These are phyloP conservation scores for Parotocinclus haroldoi DNA, from an alignment of 2,797 vertebrate genomes.

Conservation along the genomic window DNA sequence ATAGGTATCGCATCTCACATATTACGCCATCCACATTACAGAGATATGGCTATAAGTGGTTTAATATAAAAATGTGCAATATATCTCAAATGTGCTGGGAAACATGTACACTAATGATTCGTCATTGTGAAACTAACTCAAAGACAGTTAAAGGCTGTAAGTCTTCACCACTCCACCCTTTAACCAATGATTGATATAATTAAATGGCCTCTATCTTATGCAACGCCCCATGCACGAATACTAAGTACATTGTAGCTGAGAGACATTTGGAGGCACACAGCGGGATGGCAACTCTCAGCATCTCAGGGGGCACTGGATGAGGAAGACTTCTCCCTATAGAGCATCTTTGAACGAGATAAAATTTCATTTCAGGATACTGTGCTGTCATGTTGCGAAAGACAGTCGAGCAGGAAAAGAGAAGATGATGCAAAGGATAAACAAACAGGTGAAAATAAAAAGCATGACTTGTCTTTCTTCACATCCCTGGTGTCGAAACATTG, in stretches of 20 bases:
- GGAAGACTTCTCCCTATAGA: slow-evolving; percentile 5
- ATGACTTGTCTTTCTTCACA: no score
- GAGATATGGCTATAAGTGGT: not conserved
- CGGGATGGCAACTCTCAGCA: not conserved
- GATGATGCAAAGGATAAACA: slow-evolving; percentile 2
- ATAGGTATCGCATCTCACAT: slow-evolving; percentile 42
- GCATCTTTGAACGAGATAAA: slow-evolving; percentile 22
- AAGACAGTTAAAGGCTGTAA: no score
- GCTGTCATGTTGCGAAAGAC: slow-evolving; percentile 5
- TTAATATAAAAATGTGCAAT: not conserved
- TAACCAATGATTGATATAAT: no score
- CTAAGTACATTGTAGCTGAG: not conserved
- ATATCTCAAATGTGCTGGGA: no score
- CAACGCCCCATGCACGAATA: no score
- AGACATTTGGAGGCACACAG: slow-evolving; percentile 26
- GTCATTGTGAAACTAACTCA: no score
- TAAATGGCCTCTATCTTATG: no score
- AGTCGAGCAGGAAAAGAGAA: slow-evolving; percentile 29
- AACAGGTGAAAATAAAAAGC: not conserved
- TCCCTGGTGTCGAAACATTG: no score
- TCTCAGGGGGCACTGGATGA: slow-evolving; percentile 14
- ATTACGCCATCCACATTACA: slow-evolving; percentile 10
- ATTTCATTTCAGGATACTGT: slow-evolving; percentile 18
- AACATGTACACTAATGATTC: no score
- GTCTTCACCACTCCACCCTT: no score